phyloP scores from a whole-genome alignment of 2,888 invertebrate species.

The Serripes groenlandicus region DNA sequence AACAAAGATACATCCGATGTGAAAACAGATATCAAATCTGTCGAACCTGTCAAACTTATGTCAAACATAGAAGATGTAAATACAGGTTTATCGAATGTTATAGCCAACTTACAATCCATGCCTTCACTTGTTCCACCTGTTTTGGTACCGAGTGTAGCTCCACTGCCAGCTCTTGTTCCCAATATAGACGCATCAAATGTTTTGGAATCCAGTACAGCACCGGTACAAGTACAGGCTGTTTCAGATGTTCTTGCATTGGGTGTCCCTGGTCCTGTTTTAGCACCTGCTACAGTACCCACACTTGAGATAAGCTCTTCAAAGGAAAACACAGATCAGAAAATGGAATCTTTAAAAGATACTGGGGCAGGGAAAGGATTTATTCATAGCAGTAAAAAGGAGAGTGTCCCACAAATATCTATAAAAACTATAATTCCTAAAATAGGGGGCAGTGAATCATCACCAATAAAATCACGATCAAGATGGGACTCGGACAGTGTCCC shows the following conservation, averaged over 20 bases:
- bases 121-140: neutral
- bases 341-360: neutral
- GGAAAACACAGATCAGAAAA: neutral
- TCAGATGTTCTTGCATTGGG: too few species aligned
- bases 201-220: neutral
- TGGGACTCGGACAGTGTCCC: conserved; percentile 46
- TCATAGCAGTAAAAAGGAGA: neutral
- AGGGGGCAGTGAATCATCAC: neutral
- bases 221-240: neutral
- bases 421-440: conserved; percentile 45
- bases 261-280: neutral
- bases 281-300: neutral
- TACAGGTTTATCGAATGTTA: neutral
- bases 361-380: neutral
- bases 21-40: neutral
- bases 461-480: conserved; percentile 41
- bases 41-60: neutral
- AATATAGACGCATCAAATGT: neutral
- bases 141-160: neutral
- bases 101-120: neutral
- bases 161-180: neutral
- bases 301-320: neutral
- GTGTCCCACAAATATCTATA: conserved; percentile 26
- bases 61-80: neutral
- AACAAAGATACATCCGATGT: neutral